Conservation (phyloP, 2,888 invertebrate genomes). For the Priocnemis perturbator region DNA sequence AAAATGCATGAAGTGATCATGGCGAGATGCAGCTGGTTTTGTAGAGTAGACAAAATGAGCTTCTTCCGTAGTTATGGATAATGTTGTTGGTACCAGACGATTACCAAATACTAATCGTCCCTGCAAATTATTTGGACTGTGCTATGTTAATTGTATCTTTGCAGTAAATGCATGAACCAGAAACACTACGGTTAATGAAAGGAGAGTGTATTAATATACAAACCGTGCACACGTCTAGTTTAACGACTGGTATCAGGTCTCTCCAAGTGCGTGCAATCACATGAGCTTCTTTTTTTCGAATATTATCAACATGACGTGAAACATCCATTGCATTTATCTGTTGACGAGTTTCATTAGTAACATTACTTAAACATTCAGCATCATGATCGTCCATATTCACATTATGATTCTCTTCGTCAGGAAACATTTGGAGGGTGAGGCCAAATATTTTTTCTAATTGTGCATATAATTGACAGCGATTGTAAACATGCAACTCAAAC, state of each 20-base stretch:
- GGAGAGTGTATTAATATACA: slow-evolving; percentile 62
- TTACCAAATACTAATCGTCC: slow-evolving; percentile 97
- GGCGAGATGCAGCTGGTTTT: slow-evolving; percentile 93
- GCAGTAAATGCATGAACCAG: neutral
- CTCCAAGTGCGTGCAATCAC: slow-evolving; percentile 94
- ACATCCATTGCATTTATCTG: slow-evolving; percentile 70
- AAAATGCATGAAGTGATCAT: slow-evolving; percentile 97
- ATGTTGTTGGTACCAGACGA: slow-evolving; percentile 92
- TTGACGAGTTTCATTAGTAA: slow-evolving; percentile 64
- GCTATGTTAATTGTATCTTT: neutral
- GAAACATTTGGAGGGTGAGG: slow-evolving; percentile 86
- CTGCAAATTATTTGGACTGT: slow-evolving; percentile 72
- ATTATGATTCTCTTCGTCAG: slow-evolving; percentile 77
- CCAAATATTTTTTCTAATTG: slow-evolving; percentile 92
- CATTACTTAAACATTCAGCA: slow-evolving; percentile 63
- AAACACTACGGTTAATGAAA: neutral
- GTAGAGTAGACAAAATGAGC: slow-evolving; percentile 96
- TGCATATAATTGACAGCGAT: slow-evolving; percentile 91
- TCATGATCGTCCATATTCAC: slow-evolving; percentile 66
- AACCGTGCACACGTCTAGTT: slow-evolving; percentile 92
- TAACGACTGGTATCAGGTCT: slow-evolving; percentile 96
- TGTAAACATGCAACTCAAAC: slow-evolving; percentile 96
- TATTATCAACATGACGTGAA: slow-evolving; percentile 70
- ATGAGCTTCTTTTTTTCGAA: slow-evolving; percentile 82
- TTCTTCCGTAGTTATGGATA: slow-evolving; percentile 95